These are phyloP conservation scores for Otus scops DNA, from an alignment of 2,797 vertebrate species.

Conservation along the genomic window DNA sequence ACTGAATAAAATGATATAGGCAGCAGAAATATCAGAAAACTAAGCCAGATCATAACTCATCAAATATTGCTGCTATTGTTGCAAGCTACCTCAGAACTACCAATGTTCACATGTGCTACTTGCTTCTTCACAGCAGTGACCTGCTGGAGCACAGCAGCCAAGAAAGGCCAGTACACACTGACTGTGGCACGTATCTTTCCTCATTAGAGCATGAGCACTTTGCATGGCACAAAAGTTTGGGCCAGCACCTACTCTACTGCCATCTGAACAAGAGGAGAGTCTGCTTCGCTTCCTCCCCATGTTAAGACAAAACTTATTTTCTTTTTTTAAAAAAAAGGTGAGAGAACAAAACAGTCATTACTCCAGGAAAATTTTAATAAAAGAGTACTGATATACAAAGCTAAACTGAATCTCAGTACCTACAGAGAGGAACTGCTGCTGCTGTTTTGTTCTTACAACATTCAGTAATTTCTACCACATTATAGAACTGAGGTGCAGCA, in stretches of 20 bases:
- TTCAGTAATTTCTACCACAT: not conserved
- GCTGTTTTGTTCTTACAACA: not conserved
- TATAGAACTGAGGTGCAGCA: not conserved
- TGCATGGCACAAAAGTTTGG: not conserved
- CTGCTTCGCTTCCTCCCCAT: not conserved
- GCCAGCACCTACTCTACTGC: not conserved
- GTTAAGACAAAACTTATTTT: not conserved
- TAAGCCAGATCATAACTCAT: not conserved
- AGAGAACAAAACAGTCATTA: not conserved
- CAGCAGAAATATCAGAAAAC: not conserved
- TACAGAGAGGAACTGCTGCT: not conserved
- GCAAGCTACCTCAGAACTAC: not conserved
- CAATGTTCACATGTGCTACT: not conserved
- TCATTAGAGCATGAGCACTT: not conserved
- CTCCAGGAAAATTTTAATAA: not conserved
- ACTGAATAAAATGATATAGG: not conserved
- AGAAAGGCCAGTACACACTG: not conserved
- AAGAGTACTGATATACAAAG: not conserved
- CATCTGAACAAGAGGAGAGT: not conserved
- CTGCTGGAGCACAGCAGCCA: not conserved
- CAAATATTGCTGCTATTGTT: not conserved
- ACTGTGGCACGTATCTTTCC: not conserved
- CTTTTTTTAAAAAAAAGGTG: not conserved
- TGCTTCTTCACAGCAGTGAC: not conserved
- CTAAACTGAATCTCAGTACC: not conserved